Evolutionary conservation across 2,888 invertebrate genomes (phyloP).

Genomic region (Baronia brevicornis): DNA sequence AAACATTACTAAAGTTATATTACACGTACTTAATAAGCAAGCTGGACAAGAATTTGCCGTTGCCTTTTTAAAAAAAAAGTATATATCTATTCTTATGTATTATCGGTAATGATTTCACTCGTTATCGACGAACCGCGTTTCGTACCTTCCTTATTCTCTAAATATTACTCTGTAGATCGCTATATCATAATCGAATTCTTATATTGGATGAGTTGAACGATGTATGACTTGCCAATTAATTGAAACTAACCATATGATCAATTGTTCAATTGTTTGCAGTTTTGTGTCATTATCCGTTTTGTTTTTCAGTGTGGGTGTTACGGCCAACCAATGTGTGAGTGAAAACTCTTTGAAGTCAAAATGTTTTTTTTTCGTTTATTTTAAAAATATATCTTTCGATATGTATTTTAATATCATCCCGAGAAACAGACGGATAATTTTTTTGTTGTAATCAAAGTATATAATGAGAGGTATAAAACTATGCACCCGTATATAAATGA

Average conservation of each 20-base stretch:
- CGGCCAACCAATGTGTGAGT: constrained; percentile 4
- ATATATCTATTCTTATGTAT: constrained; percentile 47
- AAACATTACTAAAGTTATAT: constrained; percentile 46
- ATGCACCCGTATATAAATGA: no score
- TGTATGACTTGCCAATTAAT: constrained; percentile 65
- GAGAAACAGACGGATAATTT: no score
- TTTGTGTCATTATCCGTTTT: constrained; percentile 45
- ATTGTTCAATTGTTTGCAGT: constrained; percentile 64
- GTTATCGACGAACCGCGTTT: constrained; percentile 36
- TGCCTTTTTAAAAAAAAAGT: constrained; percentile 23
- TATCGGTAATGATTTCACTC: constrained; percentile 46
- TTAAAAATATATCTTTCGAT: no score
- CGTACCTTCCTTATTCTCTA: constrained; percentile 47
- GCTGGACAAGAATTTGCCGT: constrained; percentile 22
- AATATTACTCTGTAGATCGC: constrained; percentile 40
- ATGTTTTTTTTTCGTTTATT: no score
- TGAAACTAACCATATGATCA: constrained; percentile 70
- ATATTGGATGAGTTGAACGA: constrained; percentile 50
- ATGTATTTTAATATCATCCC: no score
- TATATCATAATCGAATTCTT: constrained; percentile 46
- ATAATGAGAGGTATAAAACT: no score
- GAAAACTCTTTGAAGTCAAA: no score
- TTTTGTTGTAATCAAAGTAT: no score
- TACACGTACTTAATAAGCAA: constrained; percentile 29
- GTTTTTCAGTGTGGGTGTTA: constrained; percentile 29